These are phyloP conservation scores for Calameuta filiformis DNA, from an alignment of 2,888 invertebrate species.

Conservation along the genomic window DNA sequence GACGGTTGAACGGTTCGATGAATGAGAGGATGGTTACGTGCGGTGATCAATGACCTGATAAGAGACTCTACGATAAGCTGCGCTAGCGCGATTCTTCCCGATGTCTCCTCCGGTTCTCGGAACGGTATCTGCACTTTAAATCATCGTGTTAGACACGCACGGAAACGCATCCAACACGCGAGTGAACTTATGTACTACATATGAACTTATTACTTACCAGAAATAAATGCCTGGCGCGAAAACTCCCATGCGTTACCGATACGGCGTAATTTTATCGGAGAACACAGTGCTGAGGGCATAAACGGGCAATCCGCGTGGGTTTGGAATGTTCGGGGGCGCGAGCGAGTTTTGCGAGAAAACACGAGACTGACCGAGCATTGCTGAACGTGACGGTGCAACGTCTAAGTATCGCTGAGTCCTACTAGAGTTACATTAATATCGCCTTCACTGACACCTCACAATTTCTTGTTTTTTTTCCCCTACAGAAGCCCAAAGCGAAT, in stretches of 20 bases:
- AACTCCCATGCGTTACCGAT: neutral
- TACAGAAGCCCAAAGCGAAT: neutral
- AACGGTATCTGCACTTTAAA: slow-evolving; percentile 18
- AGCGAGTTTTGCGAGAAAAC: slow-evolving; percentile 46
- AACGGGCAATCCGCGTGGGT: slow-evolving; percentile 49
- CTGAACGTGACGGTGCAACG: neutral
- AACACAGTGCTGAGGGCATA: slow-evolving; percentile 6
- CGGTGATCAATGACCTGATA: neutral
- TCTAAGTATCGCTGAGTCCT: neutral
- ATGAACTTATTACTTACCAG: neutral
- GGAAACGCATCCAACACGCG: neutral
- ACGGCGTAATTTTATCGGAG: neutral
- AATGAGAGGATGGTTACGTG: neutral
- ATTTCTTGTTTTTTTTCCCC: neutral
- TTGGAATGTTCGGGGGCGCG: slow-evolving; percentile 52
- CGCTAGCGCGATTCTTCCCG: neutral
- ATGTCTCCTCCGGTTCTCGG: neutral
- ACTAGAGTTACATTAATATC: neutral
- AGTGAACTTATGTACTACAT: neutral
- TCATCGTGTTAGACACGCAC: slow-evolving; percentile 24
- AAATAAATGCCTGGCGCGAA: neutral
- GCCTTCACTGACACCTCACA: neutral
- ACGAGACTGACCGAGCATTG: slow-evolving; percentile 9
- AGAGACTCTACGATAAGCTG: neutral
- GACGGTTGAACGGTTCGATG: neutral